A percentile compares a stretch with the other conserved stretches of the same genome.
Conservation (phyloP, 1,140 invertebrate genomes). For the Ganaspis sp. region DNA sequence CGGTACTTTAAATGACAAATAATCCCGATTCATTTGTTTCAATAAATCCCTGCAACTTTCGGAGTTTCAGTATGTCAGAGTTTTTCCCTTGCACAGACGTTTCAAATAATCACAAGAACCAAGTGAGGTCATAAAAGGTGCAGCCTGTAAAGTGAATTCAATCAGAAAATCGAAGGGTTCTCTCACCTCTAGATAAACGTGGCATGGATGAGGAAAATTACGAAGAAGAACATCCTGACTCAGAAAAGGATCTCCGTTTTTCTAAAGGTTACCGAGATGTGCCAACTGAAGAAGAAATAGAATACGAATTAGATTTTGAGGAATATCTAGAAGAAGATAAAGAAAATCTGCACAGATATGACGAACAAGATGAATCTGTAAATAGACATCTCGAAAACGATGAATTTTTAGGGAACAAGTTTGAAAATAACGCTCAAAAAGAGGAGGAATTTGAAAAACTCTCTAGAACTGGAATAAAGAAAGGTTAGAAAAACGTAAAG, state of each 20-base stretch:
- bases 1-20: not conserved
- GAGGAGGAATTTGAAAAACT: not conserved
- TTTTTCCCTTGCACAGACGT: not conserved
- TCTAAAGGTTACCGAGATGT: not conserved
- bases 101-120: slow-evolving; percentile 7
- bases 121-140: slow-evolving; percentile 13
- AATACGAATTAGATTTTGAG: slow-evolving; percentile 21
- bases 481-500: not conserved
- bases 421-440: not conserved
- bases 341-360: not conserved
- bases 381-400: slow-evolving; percentile 19
- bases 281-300: not conserved
- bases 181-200: slow-evolving; percentile 21
- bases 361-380: not conserved
- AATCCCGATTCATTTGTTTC: not conserved
- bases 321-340: not conserved
- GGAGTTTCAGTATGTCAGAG: not conserved
- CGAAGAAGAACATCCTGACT: not conserved
- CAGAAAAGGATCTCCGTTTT: not conserved
- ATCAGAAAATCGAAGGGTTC: slow-evolving; percentile 19
- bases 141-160: slow-evolving; percentile 13
- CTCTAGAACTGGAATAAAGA: not conserved
- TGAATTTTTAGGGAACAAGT: not conserved
- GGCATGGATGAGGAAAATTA: slow-evolving; percentile 17
- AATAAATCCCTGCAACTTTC: not conserved